Evolutionary conservation across 2,888 invertebrate genomes (phyloP).

Genomic region (Caenorhabditis sulstoni): DNA sequence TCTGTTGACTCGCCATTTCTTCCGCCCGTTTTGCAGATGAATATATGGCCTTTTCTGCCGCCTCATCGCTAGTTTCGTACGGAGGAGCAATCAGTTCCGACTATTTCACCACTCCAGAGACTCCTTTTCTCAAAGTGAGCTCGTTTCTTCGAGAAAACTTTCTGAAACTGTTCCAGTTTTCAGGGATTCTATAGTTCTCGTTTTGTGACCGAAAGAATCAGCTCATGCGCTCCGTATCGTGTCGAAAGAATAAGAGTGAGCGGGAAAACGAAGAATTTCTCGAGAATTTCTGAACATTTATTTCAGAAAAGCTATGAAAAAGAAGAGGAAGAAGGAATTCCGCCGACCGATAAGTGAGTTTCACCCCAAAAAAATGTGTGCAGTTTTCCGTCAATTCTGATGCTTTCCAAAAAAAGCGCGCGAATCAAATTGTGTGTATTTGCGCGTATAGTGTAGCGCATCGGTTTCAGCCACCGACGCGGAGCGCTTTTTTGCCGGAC

Average conservation of each 20-base stretch:
- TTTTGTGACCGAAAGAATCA: constrained; percentile 35
- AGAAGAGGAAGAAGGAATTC: constrained; percentile 32
- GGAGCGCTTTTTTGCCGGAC: constrained; percentile 77
- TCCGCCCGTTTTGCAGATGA: constrained; percentile 47
- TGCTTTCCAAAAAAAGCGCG: not conserved
- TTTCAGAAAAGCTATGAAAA: constrained; percentile 24
- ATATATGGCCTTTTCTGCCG: constrained; percentile 60
- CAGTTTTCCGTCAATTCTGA: not conserved
- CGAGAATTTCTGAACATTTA: not conserved
- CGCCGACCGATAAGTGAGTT: constrained; percentile 29
- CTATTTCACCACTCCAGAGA: constrained; percentile 37
- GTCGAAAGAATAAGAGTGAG: constrained; percentile 47
- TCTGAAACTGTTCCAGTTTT: not conserved
- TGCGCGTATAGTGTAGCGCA: not conserved
- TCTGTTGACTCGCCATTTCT: constrained; percentile 15
- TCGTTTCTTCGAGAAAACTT: not conserved
- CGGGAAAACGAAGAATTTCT: not conserved
- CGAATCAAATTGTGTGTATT: not conserved
- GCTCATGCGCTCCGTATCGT: constrained; percentile 44
- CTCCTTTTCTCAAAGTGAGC: constrained; percentile 30
- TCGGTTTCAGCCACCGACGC: constrained; percentile 47
- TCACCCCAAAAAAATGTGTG: no score
- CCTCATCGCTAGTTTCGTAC: constrained; percentile 65
- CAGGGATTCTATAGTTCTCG: constrained; percentile 39
- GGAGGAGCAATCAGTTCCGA: constrained; percentile 59